Percentiles rank a stretch among this genome's conserved stretches.
phyloP scores from a whole-genome alignment of 2,888 invertebrate genomes.

The Omphaloscelis lunosa region DNA sequence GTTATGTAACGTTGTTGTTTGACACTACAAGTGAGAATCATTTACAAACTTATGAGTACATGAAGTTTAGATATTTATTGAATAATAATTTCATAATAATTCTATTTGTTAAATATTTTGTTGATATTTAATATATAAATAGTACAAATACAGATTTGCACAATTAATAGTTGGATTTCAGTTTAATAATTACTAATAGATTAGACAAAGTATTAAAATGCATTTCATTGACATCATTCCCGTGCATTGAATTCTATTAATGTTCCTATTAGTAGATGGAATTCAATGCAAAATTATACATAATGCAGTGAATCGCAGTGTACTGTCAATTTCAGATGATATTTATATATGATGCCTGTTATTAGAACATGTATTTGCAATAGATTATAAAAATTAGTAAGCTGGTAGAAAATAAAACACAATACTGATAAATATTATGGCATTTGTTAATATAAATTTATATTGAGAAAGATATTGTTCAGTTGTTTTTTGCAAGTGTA shows the following conservation, averaged over 20 bases:
- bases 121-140: constrained; percentile 41
- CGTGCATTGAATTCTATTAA: constrained; percentile 35
- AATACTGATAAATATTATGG: constrained; percentile 10
- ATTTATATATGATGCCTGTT: constrained; percentile 1
- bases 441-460: constrained; percentile 21
- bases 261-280: constrained; percentile 51
- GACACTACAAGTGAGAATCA: constrained; percentile 45
- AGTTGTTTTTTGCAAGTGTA: constrained; percentile 11
- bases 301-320: constrained; percentile 5
- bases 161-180: constrained; percentile 34
- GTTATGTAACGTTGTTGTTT: constrained; percentile 45
- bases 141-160: constrained; percentile 57
- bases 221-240: constrained; percentile 32
- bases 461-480: constrained; percentile 28
- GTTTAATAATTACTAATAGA: constrained; percentile 28
- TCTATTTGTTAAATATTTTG: constrained; percentile 27
- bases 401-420: constrained; percentile 5
- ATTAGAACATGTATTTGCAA: constrained; percentile 25
- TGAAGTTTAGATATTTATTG: constrained; percentile 43
- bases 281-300: constrained; percentile 31
- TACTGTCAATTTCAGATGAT: constrained; percentile 23
- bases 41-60: constrained; percentile 53
- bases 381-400: constrained; percentile 4
- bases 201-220: constrained; percentile 24
- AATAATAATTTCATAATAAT: constrained; percentile 30